Percentiles rank a stretch among this genome's conserved stretches.
Evolutionary conservation across 2,113 vertebrate species (phyloP).

Genomic region (Macheiramphus alcinus): DNA sequence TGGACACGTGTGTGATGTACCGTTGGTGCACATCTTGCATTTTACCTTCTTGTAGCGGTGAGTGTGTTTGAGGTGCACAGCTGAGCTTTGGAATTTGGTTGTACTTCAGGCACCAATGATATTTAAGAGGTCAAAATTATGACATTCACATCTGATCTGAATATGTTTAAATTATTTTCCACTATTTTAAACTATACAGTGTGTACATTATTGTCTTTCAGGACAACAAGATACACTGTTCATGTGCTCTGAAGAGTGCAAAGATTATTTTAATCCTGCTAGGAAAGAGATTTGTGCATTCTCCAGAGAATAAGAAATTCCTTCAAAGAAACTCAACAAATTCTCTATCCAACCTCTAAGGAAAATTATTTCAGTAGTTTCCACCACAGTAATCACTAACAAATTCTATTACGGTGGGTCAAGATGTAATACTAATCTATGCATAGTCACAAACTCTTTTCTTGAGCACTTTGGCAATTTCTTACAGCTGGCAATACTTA

Average conservation of each 20-base stretch:
- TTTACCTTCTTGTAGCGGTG: neutral
- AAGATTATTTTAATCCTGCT: neutral
- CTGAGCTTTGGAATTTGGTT: neutral
- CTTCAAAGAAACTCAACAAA: neutral
- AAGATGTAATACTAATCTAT: neutral
- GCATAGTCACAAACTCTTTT: neutral
- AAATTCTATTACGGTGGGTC: neutral
- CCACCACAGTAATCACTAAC: neutral
- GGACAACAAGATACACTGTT: neutral
- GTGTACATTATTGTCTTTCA: neutral
- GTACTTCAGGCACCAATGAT: neutral
- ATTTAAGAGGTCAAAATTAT: neutral
- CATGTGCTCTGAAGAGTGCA: neutral
- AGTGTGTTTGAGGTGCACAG: neutral
- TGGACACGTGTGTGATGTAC: rapidly evolving
- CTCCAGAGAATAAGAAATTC: neutral
- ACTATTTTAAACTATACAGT: neutral
- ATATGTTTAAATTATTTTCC: neutral
- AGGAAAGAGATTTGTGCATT: neutral
- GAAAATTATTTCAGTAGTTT: neutral
- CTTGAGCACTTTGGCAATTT: neutral
- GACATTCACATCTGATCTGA: neutral
- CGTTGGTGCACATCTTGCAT: neutral
- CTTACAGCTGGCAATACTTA: neutral
- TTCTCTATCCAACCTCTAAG: neutral